phyloP scores from a whole-genome alignment of 2,888 invertebrate species.

The Dynastes tityus region DNA sequence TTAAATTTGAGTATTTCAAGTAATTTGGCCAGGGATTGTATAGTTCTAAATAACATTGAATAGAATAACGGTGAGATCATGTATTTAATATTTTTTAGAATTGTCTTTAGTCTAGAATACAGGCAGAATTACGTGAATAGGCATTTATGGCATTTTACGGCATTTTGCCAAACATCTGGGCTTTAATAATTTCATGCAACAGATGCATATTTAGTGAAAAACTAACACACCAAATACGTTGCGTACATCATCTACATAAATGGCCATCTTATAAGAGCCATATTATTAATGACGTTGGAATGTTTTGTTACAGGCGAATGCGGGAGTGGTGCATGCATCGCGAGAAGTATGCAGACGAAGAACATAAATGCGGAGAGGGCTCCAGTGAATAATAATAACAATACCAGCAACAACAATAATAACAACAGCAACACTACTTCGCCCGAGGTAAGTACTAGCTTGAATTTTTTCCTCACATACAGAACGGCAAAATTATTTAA shows the following conservation, averaged over 20 bases:
- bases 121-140: no score
- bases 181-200: no score
- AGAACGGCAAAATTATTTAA: constrained; percentile 15
- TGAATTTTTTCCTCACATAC: not conserved
- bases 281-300: constrained; percentile 47
- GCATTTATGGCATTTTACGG: no score
- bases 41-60: no score
- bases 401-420: constrained; percentile 28
- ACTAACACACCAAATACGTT: not conserved
- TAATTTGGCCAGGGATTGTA: no score
- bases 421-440: constrained; percentile 54
- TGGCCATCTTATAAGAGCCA: not conserved
- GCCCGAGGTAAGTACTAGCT: constrained; percentile 54
- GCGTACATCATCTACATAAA: not conserved
- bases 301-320: constrained; percentile 53
- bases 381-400: constrained; percentile 61
- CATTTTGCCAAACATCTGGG: no score
- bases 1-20: no score
- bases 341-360: constrained; percentile 76
- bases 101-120: no score
- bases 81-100: no score
- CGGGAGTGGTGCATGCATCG: constrained; percentile 54
- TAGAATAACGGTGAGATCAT: no score
- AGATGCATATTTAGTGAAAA: no score
- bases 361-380: constrained; percentile 76